phyloP scores from a whole-genome alignment of 1,140 invertebrate species.

The Drosophila jambulina region DNA sequence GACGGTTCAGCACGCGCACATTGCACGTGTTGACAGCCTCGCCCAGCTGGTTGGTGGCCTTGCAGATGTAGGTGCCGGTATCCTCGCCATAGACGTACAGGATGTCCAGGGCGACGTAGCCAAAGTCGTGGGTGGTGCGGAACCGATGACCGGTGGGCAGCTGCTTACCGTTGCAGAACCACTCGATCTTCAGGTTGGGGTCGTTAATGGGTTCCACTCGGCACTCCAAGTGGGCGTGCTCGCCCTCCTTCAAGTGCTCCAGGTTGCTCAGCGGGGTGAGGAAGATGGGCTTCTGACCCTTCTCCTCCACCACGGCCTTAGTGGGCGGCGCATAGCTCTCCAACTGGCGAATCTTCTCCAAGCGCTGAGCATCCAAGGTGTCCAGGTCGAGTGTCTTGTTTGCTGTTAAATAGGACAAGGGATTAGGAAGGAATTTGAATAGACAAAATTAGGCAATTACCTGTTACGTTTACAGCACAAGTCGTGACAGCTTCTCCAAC shows the following conservation, averaged over 20 bases:
- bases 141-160: slow-evolving; percentile 94
- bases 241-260: slow-evolving; percentile 95
- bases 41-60: slow-evolving; percentile 95
- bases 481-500: slow-evolving; percentile 97
- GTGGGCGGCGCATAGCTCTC: slow-evolving; percentile 92
- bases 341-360: slow-evolving; percentile 95
- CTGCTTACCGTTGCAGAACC: slow-evolving; percentile 95
- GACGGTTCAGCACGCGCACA: slow-evolving; percentile 92
- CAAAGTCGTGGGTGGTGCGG: slow-evolving; percentile 97
- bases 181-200: slow-evolving; percentile 97
- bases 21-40: slow-evolving; percentile 97
- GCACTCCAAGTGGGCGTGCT: slow-evolving; percentile 97
- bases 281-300: slow-evolving; percentile 94
- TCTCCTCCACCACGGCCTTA: slow-evolving; percentile 91
- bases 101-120: slow-evolving; percentile 97
- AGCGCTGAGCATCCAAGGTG: slow-evolving; percentile 94
- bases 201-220: slow-evolving; percentile 98
- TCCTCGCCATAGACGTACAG: slow-evolving; percentile 97
- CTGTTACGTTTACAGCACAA: slow-evolving; percentile 93
- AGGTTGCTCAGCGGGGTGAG: slow-evolving; percentile 93
- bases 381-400: slow-evolving; percentile 94
- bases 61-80: slow-evolving; percentile 97
- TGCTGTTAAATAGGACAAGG: slow-evolving; percentile 86
- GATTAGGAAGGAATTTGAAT: background rate
- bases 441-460: slow-evolving; percentile 83